Evolutionary conservation across 2,888 invertebrate genomes (phyloP).

Genomic region (Ganaspis brasiliensis): DNA sequence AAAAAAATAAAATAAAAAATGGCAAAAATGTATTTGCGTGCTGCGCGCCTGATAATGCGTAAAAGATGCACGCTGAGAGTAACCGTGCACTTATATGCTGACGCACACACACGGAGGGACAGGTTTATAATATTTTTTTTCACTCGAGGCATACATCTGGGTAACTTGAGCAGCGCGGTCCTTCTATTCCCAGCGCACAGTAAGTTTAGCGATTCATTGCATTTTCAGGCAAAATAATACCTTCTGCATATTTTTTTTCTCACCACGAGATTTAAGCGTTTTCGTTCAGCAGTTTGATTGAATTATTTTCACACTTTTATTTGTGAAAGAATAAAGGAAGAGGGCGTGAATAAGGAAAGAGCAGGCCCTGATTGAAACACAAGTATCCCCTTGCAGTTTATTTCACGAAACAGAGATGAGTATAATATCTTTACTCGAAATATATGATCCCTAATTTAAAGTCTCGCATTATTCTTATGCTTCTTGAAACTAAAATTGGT

Average conservation of each 20-base stretch:
- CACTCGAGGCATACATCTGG: constrained; percentile 36
- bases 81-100: constrained; percentile 24
- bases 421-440: too few species aligned
- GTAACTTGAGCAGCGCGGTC: constrained; percentile 31
- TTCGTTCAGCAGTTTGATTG: too few species aligned
- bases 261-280: neutral
- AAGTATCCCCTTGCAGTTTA: too few species aligned
- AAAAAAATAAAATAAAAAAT: constrained; percentile 2
- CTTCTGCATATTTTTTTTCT: neutral
- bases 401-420: too few species aligned
- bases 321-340: too few species aligned
- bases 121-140: constrained; percentile 44
- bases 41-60: constrained; percentile 37
- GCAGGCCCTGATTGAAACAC: too few species aligned
- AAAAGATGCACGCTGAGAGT: constrained; percentile 2
- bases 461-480: too few species aligned
- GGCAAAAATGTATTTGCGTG: constrained; percentile 15
- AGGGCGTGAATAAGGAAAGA: too few species aligned
- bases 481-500: too few species aligned
- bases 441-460: too few species aligned
- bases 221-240: constrained; percentile 25
- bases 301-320: too few species aligned
- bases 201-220: constrained; percentile 29
- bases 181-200: constrained; percentile 13
- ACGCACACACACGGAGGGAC: constrained; percentile 32